Conservation (phyloP, 1,140 invertebrate genomes). For the Drosophila sechellia region DNA sequence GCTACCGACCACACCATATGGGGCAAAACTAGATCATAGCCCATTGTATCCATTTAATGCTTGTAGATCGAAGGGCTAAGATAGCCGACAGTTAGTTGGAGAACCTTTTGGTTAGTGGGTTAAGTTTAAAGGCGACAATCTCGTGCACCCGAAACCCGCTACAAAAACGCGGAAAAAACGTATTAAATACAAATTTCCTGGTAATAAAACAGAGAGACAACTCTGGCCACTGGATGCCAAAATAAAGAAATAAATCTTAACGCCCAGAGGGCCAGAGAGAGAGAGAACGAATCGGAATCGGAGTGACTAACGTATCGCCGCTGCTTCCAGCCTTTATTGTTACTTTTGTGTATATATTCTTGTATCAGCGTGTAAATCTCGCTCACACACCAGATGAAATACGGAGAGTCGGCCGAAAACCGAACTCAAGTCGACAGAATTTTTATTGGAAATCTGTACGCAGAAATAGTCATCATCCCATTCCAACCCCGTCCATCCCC, state of each 20-base stretch:
- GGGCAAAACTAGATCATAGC: constrained; percentile 25
- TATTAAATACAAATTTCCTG: constrained; percentile 82
- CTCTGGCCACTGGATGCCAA: constrained; percentile 51
- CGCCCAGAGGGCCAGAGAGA: constrained; percentile 24
- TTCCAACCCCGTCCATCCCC: constrained; percentile 1
- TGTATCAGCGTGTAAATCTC: constrained; percentile 80
- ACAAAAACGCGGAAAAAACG: constrained; percentile 74
- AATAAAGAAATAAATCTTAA: constrained; percentile 82
- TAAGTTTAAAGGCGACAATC: constrained; percentile 37
- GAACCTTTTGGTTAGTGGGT: constrained; percentile 36
- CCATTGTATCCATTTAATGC: not conserved
- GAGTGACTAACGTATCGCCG: constrained; percentile 59
- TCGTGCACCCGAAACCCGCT: constrained; percentile 57
- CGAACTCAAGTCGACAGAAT: constrained; percentile 49
- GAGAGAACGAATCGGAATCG: constrained; percentile 8
- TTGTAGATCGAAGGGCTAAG: constrained; percentile 18
- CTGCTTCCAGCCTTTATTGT: constrained; percentile 43
- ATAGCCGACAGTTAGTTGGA: constrained; percentile 19
- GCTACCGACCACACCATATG: constrained; percentile 24
- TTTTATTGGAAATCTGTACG: constrained; percentile 82
- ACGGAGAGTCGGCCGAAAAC: constrained; percentile 34
- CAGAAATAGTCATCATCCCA: constrained; percentile 75
- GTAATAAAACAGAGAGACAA: constrained; percentile 63
- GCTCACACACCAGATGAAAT: constrained; percentile 72
- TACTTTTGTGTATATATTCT: constrained; percentile 64